Evolutionary conservation across 2,113 vertebrate species (phyloP), one percentile per base, ranked within the genome.

Genomic region (Athene cunicularia): DNA sequence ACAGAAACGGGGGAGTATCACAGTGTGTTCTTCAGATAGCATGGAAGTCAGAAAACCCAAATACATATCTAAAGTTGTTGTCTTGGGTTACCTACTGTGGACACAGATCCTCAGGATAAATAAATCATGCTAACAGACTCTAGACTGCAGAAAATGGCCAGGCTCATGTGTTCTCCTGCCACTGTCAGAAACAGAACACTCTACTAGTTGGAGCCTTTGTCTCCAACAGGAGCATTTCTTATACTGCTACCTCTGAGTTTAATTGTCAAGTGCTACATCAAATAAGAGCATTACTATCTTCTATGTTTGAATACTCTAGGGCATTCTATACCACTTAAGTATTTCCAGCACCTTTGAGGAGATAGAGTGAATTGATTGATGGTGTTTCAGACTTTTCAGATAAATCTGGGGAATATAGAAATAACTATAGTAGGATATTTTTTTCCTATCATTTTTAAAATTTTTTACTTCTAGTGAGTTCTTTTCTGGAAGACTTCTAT

Each of bases 31-130:
- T 66, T 88, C 75, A 86, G 33, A 90, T 14, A 80, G 59, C 17
- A 73, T 2, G 2, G 26, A 87, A 92, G 26, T 24, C 76, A 67
- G 81, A 79, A 86, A 92, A 64, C 10, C 37, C 26, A 74, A 95
- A 70, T 64, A 84, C 14, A 59, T 50, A 45, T 15, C 11, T 64
- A 64, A 74, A 82, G 39, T 53, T 72, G 84, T 28, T 84, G 68
- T 63, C 37, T 62, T 72, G 32, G 50, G 47, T 95, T 94, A 89
- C 59, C 72, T 70, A 59, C 68, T 80, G 58, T 76, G 62, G 41
- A 64, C 70, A 96, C 86, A 96, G 82, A 88, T 89, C 73, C 32
- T 88, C n/a, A 55, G 32, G 43, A 77, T 76, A 84, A 80, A 85
- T 94, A 96, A 91, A 92, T 76, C n/a, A 88, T 45, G 59, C 28